Conservation (phyloP, 2,888 invertebrate species). For the Myopa tessellatipennis region DNA sequence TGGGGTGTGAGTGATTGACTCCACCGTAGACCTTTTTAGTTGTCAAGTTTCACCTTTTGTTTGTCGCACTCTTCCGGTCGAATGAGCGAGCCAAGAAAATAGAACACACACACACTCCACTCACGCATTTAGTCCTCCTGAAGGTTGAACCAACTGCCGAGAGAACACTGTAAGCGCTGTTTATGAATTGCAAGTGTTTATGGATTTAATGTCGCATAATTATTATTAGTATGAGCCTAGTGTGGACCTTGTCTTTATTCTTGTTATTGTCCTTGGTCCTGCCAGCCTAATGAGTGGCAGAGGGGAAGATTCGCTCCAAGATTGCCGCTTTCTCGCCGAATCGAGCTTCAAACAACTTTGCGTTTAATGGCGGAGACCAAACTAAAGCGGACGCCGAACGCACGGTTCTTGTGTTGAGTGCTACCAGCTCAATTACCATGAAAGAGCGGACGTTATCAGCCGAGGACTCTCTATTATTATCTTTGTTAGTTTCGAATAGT, state of each 20-base stretch:
- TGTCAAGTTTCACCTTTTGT: constrained; percentile 54
- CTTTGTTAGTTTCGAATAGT: constrained; percentile 17
- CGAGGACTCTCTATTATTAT: neutral
- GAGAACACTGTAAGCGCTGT: neutral
- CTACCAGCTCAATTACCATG: neutral
- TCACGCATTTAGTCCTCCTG: neutral
- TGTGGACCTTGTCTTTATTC: neutral
- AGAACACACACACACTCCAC: constrained; percentile 3
- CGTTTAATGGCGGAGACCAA: neutral
- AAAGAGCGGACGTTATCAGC: constrained; percentile 16
- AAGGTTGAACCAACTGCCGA: constrained; percentile 5
- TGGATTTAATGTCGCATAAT: constrained; percentile 58
- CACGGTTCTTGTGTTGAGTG: neutral
- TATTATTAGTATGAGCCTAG: constrained; percentile 53
- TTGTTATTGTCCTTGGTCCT: neutral
- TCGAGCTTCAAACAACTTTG: neutral
- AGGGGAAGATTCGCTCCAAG: constrained; percentile 59
- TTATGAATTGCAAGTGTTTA: constrained; percentile 63
- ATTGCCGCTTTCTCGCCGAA: constrained; percentile 45
- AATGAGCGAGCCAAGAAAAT: constrained; percentile 18
- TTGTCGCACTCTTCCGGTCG: constrained; percentile 50
- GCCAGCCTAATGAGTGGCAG: constrained; percentile 59
- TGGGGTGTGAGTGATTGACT: neutral
- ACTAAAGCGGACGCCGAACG: constrained; percentile 5
- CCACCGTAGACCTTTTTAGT: neutral